Evolutionary conservation across 2,888 invertebrate genomes (phyloP).

Genomic region (Mesorhabditis sp.): DNA sequence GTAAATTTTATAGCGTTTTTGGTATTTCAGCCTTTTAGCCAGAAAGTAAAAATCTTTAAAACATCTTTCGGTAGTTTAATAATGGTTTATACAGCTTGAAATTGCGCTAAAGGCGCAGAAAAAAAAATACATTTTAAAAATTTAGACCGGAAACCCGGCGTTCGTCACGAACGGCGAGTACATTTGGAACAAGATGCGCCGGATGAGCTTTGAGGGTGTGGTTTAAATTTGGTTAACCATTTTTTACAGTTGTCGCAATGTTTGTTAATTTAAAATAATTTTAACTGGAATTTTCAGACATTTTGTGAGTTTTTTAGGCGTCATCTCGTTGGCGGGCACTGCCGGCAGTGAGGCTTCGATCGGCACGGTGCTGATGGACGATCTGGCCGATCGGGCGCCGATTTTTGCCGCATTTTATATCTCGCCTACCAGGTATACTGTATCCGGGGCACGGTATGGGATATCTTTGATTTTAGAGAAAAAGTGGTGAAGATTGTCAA

Average conservation of each 20-base stretch:
- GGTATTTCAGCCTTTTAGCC: no score
- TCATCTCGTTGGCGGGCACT: conserved; percentile 22
- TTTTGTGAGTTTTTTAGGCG: background rate
- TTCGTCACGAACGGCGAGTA: conserved; percentile 43
- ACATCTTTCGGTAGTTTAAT: no score
- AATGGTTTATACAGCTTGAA: no score
- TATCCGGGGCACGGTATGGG: conserved; percentile 7
- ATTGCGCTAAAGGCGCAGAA: no score
- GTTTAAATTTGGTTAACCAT: background rate
- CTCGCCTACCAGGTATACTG: conserved; percentile 33
- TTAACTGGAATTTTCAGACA: no score
- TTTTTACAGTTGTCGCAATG: background rate
- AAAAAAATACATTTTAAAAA: background rate
- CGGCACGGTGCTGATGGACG: conserved; percentile 54
- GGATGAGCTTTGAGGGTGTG: conserved; percentile 46
- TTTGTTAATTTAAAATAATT: no score
- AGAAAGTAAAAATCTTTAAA: no score
- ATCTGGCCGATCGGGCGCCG: conserved; percentile 53
- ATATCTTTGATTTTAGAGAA: conserved; percentile 31
- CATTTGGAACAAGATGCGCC: conserved; percentile 52
- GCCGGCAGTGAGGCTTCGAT: conserved; percentile 20
- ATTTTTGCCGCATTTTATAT: conserved; percentile 55
- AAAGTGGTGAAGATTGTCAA: conserved; percentile 54
- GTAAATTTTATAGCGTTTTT: no score
- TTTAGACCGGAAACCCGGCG: conserved; percentile 16